These are phyloP conservation scores for Polypedilum pembai DNA, from an alignment of 1,140 invertebrate genomes.

Conservation along the genomic window DNA sequence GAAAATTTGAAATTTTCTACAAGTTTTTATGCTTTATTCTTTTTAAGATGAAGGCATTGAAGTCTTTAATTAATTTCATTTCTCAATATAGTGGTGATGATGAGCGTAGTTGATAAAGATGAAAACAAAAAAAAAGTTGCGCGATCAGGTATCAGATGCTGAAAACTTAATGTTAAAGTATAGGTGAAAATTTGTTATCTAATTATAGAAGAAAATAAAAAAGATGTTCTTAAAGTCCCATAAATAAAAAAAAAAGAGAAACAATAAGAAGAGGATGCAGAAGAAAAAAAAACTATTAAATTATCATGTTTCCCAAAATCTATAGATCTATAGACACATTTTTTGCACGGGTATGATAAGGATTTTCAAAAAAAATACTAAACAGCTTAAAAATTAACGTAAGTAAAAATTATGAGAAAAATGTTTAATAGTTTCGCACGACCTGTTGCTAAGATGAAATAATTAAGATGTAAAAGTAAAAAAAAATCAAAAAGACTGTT, in stretches of 20 bases:
- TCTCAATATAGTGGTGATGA: too few relatives aligned
- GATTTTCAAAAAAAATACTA: neutral
- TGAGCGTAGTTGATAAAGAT: too few relatives aligned
- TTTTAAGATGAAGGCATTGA: too few relatives aligned
- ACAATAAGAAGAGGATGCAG: neutral
- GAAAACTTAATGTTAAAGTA: slow-evolving; percentile 7
- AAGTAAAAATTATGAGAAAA: slow-evolving; percentile 11
- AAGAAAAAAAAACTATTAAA: slow-evolving; percentile 5
- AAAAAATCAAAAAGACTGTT: slow-evolving; percentile 10
- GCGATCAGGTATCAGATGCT: slow-evolving; percentile 12
- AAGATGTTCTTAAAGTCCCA: slow-evolving; percentile 4
- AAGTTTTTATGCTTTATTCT: too few relatives aligned
- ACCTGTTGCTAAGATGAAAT: slow-evolving; percentile 17
- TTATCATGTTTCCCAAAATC: slow-evolving; percentile 12
- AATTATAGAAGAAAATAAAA: neutral
- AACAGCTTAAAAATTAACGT: slow-evolving; percentile 2
- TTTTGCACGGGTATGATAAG: slow-evolving; percentile 16
- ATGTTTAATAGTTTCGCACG: slow-evolving; percentile 9
- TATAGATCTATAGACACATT: slow-evolving; percentile 12
- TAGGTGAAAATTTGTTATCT: slow-evolving; percentile 19
- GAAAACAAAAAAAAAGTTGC: too few relatives aligned
- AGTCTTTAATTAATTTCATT: too few relatives aligned
- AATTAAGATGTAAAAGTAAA: slow-evolving; percentile 3
- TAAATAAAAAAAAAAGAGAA: neutral
- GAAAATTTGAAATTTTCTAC: too few relatives aligned